Base-by-base conservation (phyloP, 1,140 invertebrate genomes). In the Trichonephila clavipes region DNA sequence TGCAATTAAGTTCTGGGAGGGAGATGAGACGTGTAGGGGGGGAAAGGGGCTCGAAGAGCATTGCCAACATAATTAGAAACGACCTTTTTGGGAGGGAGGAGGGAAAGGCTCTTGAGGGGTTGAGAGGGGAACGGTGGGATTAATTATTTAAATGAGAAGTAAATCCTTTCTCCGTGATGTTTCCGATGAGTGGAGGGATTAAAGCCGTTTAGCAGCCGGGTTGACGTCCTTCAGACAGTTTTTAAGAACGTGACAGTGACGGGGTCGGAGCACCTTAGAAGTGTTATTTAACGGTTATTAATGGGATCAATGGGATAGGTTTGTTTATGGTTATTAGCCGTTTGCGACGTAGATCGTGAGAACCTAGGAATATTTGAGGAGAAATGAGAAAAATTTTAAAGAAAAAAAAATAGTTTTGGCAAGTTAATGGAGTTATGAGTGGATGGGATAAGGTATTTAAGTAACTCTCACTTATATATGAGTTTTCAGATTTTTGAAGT, bases 141-240 rank as follows among this genome's bases (percentile, higher is more conserved):
- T 93, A 93, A 93, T 93, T 93, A 93, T 93, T 93, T 88, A 93
- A 93, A 93, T 93, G 85, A 93, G 92, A 88, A 88, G 85, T 93
- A 93, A 93, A 93, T 93, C 92, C 92, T 59, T 62, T 51, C 28
- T 93, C 34, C 92, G 92, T 93, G 92, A 88, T 88, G 86, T 93
- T 88, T 51, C 91, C 83, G 61, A 61, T 61, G 86, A 69, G 85
- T 93, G 28, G 14, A 19, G 64, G 83, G 92, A 93, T 93, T 93
- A 93, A 21, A 21, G 82, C 69, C 66, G 44, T 88, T 81, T 93
- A 81, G 72, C 18, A 44, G 72, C 40, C 28, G 18, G 59, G 82
- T 14, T 64, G 82, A 85, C 61, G 28, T 83, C 34, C 66, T 92
- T 69, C 64, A 61, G 91, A 61, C 44, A 59, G 24, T 92, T 92